These are phyloP conservation scores for Lissonota sp. DNA, from an alignment of 2,888 invertebrate species.

Conservation along the genomic window DNA sequence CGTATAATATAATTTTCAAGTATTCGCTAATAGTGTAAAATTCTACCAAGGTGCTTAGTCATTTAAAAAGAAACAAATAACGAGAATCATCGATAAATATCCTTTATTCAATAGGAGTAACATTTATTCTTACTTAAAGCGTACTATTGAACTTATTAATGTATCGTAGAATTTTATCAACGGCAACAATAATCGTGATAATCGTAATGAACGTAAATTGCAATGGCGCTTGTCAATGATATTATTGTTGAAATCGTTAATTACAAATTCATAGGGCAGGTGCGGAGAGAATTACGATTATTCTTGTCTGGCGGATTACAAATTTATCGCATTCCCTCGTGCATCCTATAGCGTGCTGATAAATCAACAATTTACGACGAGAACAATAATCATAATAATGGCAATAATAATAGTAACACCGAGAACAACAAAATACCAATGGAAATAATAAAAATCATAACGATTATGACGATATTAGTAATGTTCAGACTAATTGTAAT, in stretches of 20 bases:
- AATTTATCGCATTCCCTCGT: slow-evolving; percentile 36
- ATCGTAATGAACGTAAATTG: slow-evolving; percentile 66
- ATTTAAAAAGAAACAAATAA: slow-evolving; percentile 37
- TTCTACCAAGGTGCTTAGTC: slow-evolving; percentile 47
- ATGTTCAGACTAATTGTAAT: slow-evolving; percentile 74
- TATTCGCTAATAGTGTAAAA: slow-evolving; percentile 56
- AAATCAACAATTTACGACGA: slow-evolving; percentile 53
- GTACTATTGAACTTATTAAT: slow-evolving; percentile 80
- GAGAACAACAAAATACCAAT: slow-evolving; percentile 66
- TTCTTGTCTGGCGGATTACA: not conserved
- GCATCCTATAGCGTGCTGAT: slow-evolving; percentile 39
- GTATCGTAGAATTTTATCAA: slow-evolving; percentile 82
- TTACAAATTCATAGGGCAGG: slow-evolving; percentile 46
- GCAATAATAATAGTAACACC: slow-evolving; percentile 59
- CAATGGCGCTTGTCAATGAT: slow-evolving; percentile 45
- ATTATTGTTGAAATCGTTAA: slow-evolving; percentile 52
- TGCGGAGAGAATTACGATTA: slow-evolving; percentile 16
- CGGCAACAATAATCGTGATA: slow-evolving; percentile 77
- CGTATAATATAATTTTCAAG: slow-evolving; percentile 25
- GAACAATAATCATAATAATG: slow-evolving; percentile 48
- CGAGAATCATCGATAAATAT: slow-evolving; percentile 82
- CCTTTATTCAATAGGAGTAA: slow-evolving; percentile 84
- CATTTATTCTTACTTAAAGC: slow-evolving; percentile 83
- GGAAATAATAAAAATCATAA: slow-evolving; percentile 62
- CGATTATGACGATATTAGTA: slow-evolving; percentile 61